phyloP scores from a whole-genome alignment of 2,113 vertebrate genomes.

The Eira barbara region DNA sequence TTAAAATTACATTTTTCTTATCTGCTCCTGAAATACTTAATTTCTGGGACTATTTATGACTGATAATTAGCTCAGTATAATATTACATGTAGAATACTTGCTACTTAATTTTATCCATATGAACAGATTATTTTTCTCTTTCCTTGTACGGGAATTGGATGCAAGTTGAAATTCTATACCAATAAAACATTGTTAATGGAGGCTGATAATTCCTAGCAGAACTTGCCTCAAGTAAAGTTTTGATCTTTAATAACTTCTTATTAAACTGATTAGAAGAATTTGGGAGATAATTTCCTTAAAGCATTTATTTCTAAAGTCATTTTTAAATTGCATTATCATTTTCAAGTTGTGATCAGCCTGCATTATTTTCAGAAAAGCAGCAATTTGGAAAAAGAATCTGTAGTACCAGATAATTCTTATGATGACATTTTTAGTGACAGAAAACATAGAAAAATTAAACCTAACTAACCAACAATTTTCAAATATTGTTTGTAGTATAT shows the following conservation, averaged over 20 bases:
- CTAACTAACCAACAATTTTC: constrained; percentile 8
- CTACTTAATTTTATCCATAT: constrained; percentile 41
- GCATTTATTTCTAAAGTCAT: constrained; percentile 56
- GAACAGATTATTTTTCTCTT: constrained; percentile 45
- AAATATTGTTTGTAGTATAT: not conserved
- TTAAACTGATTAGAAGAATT: constrained; percentile 65
- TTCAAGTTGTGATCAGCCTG: constrained; percentile 1
- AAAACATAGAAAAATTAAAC: constrained; percentile 46
- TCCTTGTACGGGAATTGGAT: constrained; percentile 56
- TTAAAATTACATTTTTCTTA: not conserved
- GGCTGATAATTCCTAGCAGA: constrained; percentile 64
- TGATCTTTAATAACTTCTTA: constrained; percentile 64
- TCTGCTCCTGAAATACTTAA: not conserved
- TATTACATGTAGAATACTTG: constrained; percentile 50
- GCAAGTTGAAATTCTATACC: constrained; percentile 67
- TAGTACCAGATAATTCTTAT: not conserved
- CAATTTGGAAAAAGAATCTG: constrained; percentile 45
- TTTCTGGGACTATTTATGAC: not conserved
- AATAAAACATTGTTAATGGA: constrained; percentile 42
- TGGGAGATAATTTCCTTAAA: constrained; percentile 57
- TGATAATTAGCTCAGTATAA: not conserved
- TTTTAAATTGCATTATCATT: constrained; percentile 47
- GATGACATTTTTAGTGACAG: constrained; percentile 26
- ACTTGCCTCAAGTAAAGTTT: constrained; percentile 65
- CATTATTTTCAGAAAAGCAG: constrained; percentile 46